Base-by-base conservation (phyloP, 2,113 vertebrate genomes). In the Datnioides undecimradiatus region DNA sequence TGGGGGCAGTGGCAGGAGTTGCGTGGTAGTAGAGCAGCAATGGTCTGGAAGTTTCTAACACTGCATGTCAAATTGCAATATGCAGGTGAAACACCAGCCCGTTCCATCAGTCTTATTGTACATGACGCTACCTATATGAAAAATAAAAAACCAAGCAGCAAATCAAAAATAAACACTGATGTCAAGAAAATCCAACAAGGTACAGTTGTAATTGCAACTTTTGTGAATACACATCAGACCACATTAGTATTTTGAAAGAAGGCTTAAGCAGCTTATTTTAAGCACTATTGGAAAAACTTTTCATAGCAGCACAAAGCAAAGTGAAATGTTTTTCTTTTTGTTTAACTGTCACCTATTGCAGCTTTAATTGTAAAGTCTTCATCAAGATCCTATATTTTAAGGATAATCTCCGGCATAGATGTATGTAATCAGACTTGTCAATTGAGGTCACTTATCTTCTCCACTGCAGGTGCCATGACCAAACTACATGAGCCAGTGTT, bases 91-190 rank as follows among this genome's bases (percentile, higher is more conserved):
- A 62, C 90, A 92, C 89, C 94, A 94, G 0, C 95, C 96, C 0
- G 58, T 84, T 0, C 82, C 93, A 86, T 98, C 97, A 0, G 54
- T 81, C 76, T 25, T 1, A 11, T 90, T 90, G 46, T 99, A 98
- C 21, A 99, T 94, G 0, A 87, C 0, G 0, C 85, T 90, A 1
- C 93, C 97, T 98, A 6, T 7, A 73, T 60, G 0, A 75, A 3
- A 73, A 17, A n/a, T n/a, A n/a, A 3, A 72, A 54, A 70, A 62
- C 8, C 10, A 36, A 52, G 7, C n/a, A 63, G 12, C 27, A 34
- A 16, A 57, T 62, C 1, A 64, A 11, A 11, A 60, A 63, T 45
- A 0, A 77, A 2, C 9, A 46, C 66, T 46, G 4, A 16, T 16
- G 16, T 13, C 6, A 13, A 40, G 1, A 41, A 36, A 69, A 27